phyloP scores from a whole-genome alignment of 2,888 invertebrate species.

The Cyclophora punctaria region DNA sequence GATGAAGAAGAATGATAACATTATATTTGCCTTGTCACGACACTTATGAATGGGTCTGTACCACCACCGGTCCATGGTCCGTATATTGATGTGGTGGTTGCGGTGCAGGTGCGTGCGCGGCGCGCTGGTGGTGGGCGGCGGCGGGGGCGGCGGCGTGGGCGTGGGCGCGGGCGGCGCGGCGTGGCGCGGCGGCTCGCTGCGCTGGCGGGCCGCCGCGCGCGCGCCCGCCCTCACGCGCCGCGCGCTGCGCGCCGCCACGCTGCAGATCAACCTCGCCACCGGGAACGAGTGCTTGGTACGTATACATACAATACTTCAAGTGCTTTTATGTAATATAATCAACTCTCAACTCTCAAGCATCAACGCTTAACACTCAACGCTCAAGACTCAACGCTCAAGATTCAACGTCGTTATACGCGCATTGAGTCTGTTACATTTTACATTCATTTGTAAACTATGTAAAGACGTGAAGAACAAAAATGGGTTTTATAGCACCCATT shows the following conservation, averaged over 20 bases:
- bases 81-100: neutral
- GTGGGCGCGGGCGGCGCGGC: conserved; percentile 74
- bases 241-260: conserved; percentile 82
- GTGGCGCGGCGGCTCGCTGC: conserved; percentile 72
- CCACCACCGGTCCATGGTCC: neutral
- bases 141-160: conserved; percentile 35
- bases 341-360: too few species aligned
- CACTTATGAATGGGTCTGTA: too few species aligned
- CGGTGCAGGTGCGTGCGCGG: conserved; percentile 50
- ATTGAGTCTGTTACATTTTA: too few species aligned
- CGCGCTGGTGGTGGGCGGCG: conserved; percentile 59
- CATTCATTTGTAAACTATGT: too few species aligned
- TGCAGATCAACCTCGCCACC: conserved; percentile 92
- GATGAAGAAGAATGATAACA: too few species aligned
- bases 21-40: too few species aligned
- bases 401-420: too few species aligned
- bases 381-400: too few species aligned
- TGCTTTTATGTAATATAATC: too few species aligned
- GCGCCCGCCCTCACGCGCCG: conserved; percentile 81
- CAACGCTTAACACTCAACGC: too few species aligned
- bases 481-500: too few species aligned
- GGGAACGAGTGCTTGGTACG: conserved; percentile 90
- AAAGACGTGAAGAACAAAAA: too few species aligned
- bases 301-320: conserved; percentile 16
- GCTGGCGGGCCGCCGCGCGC: conserved; percentile 70